Base-by-base conservation (phyloP, 2,113 vertebrate species). In the Chunga burmeisteri region DNA sequence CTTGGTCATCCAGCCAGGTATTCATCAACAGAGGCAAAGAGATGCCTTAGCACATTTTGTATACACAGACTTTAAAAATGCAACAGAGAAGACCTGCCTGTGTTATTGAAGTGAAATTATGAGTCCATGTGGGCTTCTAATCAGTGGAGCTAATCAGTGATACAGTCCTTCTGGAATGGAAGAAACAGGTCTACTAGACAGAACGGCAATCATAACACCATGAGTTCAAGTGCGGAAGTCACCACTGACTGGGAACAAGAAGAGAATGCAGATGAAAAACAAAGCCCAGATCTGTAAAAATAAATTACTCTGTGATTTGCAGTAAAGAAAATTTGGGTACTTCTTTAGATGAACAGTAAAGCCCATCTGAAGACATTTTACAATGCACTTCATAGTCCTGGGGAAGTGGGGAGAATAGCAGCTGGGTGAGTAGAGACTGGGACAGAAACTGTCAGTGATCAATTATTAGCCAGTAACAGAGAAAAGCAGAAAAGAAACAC, bases 161-260 rank as follows among this genome's bases (percentile, higher is more conserved):
- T 55, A 74, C 4, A 53, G 50, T 52, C 22, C 27, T 61, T 68
- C 46, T 83, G 59, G 40, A 73, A 66, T 17, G 17, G 10, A 56
- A 90, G 20, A 36, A 49, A 72, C 4, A 40, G 11, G 49, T 91
- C 26, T 13, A 7, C 34, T 67, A 19, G 17, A 53, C n/a, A 83
- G 14, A 88, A 77, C 3, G 75, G 47, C 29, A 38, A 9, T 14
- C 16, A 4, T 23, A 71, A 26, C 16, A 7, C 29, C 0, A 0
- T 5, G 16, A 88, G 9, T 66, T 52, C 17, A 3, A 26, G 32
- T 55, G 32, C 34, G 59, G n/a, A 80, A 88, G 25, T 68, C 44
- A 68, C 32, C 26, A 16, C 16, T 34, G 10, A 59, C 9, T 61
- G 49, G 13, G 70, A 87, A 49, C 1, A 61, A 26, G 1, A 53